phyloP scores from a whole-genome alignment of 2,113 vertebrate genomes.

The Myiozetetes cayanensis region DNA sequence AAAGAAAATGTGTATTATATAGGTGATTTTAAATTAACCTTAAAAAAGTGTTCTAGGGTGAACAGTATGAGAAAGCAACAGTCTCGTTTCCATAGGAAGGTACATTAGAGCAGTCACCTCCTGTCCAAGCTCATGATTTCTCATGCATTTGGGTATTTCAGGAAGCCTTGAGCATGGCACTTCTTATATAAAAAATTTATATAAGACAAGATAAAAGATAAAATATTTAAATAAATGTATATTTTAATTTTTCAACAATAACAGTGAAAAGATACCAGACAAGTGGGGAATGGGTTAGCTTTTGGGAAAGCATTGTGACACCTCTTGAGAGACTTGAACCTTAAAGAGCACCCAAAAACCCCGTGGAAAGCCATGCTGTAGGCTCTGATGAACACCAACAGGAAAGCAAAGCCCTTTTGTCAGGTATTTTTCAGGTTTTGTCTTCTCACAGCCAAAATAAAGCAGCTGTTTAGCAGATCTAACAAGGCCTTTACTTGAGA shows the following conservation, averaged over 20 bases:
- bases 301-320: neutral
- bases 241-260: neutral
- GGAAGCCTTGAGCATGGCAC: neutral
- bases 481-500: neutral
- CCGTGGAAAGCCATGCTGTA: neutral
- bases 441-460: neutral
- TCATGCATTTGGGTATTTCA: neutral
- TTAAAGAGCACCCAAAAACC: neutral
- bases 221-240: neutral
- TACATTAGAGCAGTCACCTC: neutral
- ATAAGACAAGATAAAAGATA: neutral
- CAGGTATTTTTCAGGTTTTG: neutral
- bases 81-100: neutral
- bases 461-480: neutral
- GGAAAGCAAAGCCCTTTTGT: neutral
- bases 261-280: neutral
- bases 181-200: neutral
- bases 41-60: neutral
- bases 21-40: neutral
- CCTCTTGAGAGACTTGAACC: fast-evolving
- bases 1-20: neutral
- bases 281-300: neutral
- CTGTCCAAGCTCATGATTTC: neutral
- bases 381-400: neutral
- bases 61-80: neutral